Percentiles rank a stretch among this genome's conserved stretches.
Evolutionary conservation across 1,140 invertebrate species (phyloP).

Genomic region (Ooceraea biroi): DNA sequence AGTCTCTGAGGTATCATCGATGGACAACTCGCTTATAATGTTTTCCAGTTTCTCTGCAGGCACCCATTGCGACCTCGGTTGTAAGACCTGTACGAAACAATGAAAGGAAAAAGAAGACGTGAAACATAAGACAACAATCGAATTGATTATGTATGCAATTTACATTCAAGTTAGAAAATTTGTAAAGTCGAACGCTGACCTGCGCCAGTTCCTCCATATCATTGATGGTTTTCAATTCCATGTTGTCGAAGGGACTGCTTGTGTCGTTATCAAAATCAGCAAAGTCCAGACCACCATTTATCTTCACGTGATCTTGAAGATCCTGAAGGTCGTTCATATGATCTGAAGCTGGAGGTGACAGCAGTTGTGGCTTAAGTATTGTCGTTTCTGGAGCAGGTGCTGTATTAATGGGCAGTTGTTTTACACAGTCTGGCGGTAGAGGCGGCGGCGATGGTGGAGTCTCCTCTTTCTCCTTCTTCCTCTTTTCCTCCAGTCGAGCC

Average conservation of each 20-base stretch:
- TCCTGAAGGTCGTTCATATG: constrained; percentile 76
- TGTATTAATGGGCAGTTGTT: constrained; percentile 86
- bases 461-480: constrained; percentile 86
- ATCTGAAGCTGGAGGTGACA: constrained; percentile 75
- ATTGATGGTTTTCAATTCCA: constrained; percentile 96
- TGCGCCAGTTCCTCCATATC: constrained; percentile 95
- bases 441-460: constrained; percentile 80
- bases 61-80: constrained; percentile 83
- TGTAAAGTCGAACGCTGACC: constrained; percentile 60
- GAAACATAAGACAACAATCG: not conserved
- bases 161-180: not conserved
- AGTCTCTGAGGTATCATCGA: constrained; percentile 70
- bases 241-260: constrained; percentile 96
- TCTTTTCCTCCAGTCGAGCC: constrained; percentile 87
- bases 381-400: constrained; percentile 80
- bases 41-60: constrained; percentile 78
- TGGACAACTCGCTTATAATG: constrained; percentile 78
- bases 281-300: constrained; percentile 87
- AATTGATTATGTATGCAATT: not conserved
- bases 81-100: constrained; percentile 78
- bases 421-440: constrained; percentile 79
- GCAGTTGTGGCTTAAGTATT: constrained; percentile 82
- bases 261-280: constrained; percentile 95
- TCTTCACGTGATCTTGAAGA: constrained; percentile 72
- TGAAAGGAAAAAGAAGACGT: not conserved